These are phyloP conservation scores for Oligia fasciuncula DNA, from an alignment of 2,888 invertebrate species.

Conservation along the genomic window DNA sequence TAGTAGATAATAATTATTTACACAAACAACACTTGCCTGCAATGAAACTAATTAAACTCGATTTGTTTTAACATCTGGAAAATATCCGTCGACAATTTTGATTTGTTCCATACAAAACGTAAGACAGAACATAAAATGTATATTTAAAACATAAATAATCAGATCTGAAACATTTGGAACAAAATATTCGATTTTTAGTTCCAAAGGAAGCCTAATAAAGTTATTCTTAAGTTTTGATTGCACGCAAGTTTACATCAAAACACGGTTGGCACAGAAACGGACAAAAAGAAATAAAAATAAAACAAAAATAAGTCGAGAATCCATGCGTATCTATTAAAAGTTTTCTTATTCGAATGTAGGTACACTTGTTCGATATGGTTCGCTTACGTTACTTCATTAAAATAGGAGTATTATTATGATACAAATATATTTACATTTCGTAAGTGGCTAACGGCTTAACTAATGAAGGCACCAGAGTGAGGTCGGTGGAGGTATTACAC, in stretches of 20 bases:
- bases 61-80: slow-evolving; percentile 13
- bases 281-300: slow-evolving; percentile 69
- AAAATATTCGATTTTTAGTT: slow-evolving; percentile 7
- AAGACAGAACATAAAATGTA: slow-evolving; percentile 23
- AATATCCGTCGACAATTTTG: slow-evolving; percentile 43
- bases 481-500: slow-evolving; percentile 88
- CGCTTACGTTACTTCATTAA: slow-evolving; percentile 79
- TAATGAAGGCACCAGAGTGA: slow-evolving; percentile 89
- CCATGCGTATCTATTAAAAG: slow-evolving; percentile 68
- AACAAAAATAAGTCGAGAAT: slow-evolving; percentile 70
- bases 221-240: slow-evolving; percentile 69
- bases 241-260: slow-evolving; percentile 71
- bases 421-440: slow-evolving; percentile 86
- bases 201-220: slow-evolving; percentile 10
- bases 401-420: slow-evolving; percentile 83
- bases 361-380: slow-evolving; percentile 86
- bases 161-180: slow-evolving; percentile 51
- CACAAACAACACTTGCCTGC: slow-evolving; percentile 68
- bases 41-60: slow-evolving; percentile 59
- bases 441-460: slow-evolving; percentile 82
- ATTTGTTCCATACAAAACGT: slow-evolving; percentile 25
- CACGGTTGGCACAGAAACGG: slow-evolving; percentile 85
- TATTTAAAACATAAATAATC: slow-evolving; percentile 27
- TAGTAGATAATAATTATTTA: slow-evolving; percentile 65
- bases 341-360: slow-evolving; percentile 78